These are phyloP conservation scores for Drosophila greeni DNA, from an alignment of 2,888 invertebrate genomes.

Conservation along the genomic window DNA sequence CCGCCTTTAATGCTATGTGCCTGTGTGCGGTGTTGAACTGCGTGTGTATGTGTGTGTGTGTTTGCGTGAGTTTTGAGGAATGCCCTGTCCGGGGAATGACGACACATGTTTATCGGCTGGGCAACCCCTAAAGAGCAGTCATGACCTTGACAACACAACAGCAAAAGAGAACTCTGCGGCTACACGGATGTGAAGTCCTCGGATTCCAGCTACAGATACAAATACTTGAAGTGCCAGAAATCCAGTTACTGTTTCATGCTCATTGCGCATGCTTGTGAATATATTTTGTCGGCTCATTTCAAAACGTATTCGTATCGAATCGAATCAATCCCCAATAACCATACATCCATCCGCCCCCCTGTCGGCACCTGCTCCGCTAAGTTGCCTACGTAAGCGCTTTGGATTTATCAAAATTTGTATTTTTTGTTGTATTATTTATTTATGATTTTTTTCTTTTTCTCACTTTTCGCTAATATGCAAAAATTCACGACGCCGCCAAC, in stretches of 20 bases:
- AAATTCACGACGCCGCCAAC: slow-evolving; percentile 53
- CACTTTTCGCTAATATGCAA: slow-evolving; percentile 64
- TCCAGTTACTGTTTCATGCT: slow-evolving; percentile 19
- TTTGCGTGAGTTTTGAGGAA: slow-evolving; percentile 53
- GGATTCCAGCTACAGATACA: slow-evolving; percentile 10
- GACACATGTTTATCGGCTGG: slow-evolving; percentile 65
- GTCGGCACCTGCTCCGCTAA: slow-evolving; percentile 2
- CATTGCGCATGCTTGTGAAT: slow-evolving; percentile 32
- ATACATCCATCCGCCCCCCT: not conserved
- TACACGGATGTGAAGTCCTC: slow-evolving; percentile 23
- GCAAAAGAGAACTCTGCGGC: slow-evolving; percentile 33
- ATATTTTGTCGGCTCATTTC: slow-evolving; percentile 17
- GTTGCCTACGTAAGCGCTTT: slow-evolving; percentile 61
- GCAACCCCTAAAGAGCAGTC: slow-evolving; percentile 60
- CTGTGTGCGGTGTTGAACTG: slow-evolving; percentile 7
- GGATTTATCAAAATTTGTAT: slow-evolving; percentile 50
- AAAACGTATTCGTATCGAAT: slow-evolving; percentile 4
- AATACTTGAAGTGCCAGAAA: slow-evolving; percentile 8
- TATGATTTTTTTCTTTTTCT: slow-evolving; percentile 44
- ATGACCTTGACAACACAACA: slow-evolving; percentile 64
- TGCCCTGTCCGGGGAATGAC: slow-evolving; percentile 62
- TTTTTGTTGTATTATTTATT: slow-evolving; percentile 19
- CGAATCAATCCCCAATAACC: slow-evolving; percentile 8
- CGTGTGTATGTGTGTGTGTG: slow-evolving; percentile 15
- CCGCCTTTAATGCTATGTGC: slow-evolving; percentile 29